Base-by-base conservation (phyloP, 64 coral and sea anemone genomes). In the Astreopora myriophthalma region DNA sequence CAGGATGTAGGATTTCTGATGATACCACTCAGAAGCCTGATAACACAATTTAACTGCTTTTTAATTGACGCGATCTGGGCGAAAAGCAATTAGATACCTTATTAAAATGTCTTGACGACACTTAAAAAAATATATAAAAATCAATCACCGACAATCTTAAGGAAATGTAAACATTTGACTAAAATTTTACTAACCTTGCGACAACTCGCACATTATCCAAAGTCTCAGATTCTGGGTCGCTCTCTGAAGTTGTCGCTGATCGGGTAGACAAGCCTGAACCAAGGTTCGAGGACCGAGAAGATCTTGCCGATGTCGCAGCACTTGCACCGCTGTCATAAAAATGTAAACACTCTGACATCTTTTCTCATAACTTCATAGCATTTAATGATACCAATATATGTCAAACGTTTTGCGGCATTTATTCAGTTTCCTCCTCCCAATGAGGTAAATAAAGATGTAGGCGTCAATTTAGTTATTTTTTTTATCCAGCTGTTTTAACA, bases 171-270 rank as follows among this genome's bases (percentile, higher is more conserved):
- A 73, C 89, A 52, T 33, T 34, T 1, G 22, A 3, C 6, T 30
- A 10, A 16, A n/a, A 51, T 52, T 65, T 42, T 71, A 72, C 87
- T 36, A 48, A 95, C 94, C 94, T 92, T 42, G 91, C 89, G 1
- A 95, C 94, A 72, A 95, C 94, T 75, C 88, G 57, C 20, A 95
- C 81, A 52, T 87, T 95, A 76, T 95, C 94, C 13, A 52, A 39
- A 10, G 67, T 85, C 19, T 95, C 81, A 60, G 68, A 83, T 57
- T 92, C 89, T 19, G 38, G 36, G 26, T 95, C 94, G 80, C 84
- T 88, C 55, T 87, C 85, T 75, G 90, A 85, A 75, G 79, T 92
- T 23, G 90, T 80, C 13, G 68, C 69, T 58, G 86, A 95, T 63
- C 89, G 84, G 28, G 72, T 81, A 1, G 63, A 85, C 0, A 90